phyloP scores from a whole-genome alignment of 2,797 vertebrate species.

The Natrix natrix region DNA sequence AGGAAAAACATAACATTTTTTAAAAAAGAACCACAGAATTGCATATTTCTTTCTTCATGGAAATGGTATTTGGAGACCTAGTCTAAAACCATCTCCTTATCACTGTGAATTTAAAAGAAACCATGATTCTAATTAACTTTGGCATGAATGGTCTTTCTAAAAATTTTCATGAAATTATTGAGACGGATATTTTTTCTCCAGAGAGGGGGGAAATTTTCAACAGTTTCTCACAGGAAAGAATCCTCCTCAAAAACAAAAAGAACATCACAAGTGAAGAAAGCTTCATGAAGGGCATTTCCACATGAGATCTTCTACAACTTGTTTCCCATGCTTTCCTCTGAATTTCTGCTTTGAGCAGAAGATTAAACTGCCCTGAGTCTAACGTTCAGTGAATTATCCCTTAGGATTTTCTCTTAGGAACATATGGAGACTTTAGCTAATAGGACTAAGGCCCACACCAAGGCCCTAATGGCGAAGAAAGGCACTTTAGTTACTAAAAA shows the following conservation, averaged over 20 bases:
- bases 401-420: background rate
- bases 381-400: background rate
- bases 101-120: background rate
- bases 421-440: background rate
- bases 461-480: background rate
- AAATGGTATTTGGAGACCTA: background rate
- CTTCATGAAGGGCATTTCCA: background rate
- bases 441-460: background rate
- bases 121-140: background rate
- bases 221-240: background rate
- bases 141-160: background rate
- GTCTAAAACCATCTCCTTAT: background rate
- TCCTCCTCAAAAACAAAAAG: background rate
- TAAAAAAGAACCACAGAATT: background rate
- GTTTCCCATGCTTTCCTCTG: background rate
- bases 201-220: background rate
- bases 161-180: background rate
- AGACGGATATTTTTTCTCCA: background rate
- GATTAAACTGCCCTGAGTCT: background rate
- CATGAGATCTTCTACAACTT: background rate
- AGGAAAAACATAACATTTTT: background rate
- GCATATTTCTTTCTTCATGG: background rate
- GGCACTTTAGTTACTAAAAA: background rate
- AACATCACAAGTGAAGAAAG: background rate
- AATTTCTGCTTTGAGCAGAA: background rate